A percentile compares a stretch with the other conserved stretches of the same genome.
These are phyloP conservation scores for Micrastur ruficollis DNA, from an alignment of 2,797 vertebrate species.

Conservation along the genomic window DNA sequence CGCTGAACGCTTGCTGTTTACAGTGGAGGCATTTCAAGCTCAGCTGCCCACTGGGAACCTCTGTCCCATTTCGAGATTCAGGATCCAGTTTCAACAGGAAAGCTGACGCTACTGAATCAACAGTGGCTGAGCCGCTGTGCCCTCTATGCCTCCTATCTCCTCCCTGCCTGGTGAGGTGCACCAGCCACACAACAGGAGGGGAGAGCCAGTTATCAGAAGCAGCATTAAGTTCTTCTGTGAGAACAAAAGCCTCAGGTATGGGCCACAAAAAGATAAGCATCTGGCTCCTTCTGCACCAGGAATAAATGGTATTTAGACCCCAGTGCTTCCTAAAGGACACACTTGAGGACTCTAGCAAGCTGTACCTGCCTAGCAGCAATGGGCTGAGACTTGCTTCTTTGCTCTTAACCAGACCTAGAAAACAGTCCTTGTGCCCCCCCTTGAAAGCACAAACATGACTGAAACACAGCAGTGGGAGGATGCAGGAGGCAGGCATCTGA, in stretches of 20 bases:
- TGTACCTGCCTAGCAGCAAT: not conserved
- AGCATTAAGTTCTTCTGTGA: not conserved
- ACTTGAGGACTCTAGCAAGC: not conserved
- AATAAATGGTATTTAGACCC: not conserved
- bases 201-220: not conserved
- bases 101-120: not conserved
- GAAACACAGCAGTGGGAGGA: not conserved
- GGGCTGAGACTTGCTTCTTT: not conserved
- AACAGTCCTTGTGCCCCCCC: not conserved
- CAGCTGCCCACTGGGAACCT: not conserved
- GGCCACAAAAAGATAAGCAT: not conserved
- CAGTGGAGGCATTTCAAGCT: not conserved
- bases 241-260: not conserved
- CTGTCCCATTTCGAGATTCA: not conserved
- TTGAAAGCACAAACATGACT: not conserved
- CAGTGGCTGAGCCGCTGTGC: fast-evolving
- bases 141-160: not conserved
- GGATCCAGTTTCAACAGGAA: not conserved
- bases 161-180: not conserved
- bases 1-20: not conserved
- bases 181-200: not conserved
- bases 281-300: not conserved
- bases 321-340: not conserved
- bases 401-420: not conserved
- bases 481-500: not conserved